Conservation (phyloP, 2,797 vertebrate genomes). For the Gymnothorax javanicus region DNA sequence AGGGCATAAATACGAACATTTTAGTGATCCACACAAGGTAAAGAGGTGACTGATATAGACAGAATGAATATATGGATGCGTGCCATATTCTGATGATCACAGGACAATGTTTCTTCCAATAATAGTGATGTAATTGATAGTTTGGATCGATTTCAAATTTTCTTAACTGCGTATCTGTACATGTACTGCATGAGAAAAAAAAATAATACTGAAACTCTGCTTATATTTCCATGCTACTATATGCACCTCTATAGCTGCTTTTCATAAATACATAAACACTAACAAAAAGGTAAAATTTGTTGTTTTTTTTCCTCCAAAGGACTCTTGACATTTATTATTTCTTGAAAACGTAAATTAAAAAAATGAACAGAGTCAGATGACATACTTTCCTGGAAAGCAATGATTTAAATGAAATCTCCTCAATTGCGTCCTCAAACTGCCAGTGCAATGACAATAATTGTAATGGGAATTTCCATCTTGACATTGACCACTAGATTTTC, state of each 20-base stretch:
- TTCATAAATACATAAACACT: neutral
- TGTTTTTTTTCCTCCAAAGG: neutral
- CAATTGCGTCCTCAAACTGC: neutral
- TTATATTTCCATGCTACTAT: neutral
- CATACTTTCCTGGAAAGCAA: neutral
- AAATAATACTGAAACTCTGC: neutral
- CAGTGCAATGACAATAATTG: neutral
- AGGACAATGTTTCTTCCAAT: neutral
- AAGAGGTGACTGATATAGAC: neutral
- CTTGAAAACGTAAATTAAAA: neutral
- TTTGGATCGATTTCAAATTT: neutral
- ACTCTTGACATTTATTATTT: neutral
- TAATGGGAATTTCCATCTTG: neutral
- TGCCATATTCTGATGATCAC: neutral
- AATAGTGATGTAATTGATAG: neutral
- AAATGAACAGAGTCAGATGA: neutral
- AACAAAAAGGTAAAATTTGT: neutral
- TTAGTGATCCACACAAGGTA: neutral
- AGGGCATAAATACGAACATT: neutral
- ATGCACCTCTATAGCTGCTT: neutral
- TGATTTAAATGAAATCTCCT: neutral
- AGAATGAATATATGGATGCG: neutral
- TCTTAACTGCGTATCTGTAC: neutral
- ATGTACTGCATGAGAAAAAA: neutral
- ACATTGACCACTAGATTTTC: neutral